Conservation (phyloP, 2,113 vertebrate genomes). For the Panthera tigris region DNA sequence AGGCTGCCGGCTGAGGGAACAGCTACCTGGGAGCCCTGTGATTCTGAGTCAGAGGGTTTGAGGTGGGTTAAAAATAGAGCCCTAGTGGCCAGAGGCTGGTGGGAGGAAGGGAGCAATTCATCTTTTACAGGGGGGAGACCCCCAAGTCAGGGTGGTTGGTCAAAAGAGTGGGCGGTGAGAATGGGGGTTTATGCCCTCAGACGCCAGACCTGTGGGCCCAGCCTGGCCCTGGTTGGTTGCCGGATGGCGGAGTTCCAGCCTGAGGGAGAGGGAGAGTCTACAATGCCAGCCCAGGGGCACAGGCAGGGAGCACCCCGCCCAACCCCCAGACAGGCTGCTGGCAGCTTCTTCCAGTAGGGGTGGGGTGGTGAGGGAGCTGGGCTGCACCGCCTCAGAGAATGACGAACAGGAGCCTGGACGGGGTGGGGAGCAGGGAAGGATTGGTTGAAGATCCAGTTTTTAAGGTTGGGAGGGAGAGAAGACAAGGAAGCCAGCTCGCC, state of each 20-base stretch:
- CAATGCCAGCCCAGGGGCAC: neutral
- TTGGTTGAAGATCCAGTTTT: neutral
- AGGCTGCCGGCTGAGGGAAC: neutral
- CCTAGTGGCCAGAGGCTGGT: conserved; percentile 43
- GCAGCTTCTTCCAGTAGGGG: neutral
- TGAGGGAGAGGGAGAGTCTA: too few relatives aligned
- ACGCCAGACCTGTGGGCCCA: neutral
- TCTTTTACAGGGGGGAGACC: conserved; percentile 2
- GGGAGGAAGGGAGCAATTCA: conserved; percentile 4
- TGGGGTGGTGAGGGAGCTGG: neutral
- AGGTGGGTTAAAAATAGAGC: conserved; percentile 79
- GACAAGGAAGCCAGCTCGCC: neutral
- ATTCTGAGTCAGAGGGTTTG: conserved; percentile 77
- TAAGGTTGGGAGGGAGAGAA: neutral
- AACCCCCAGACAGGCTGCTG: neutral
- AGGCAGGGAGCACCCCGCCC: neutral
- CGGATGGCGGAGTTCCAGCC: neutral
- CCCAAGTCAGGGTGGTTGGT: neutral
- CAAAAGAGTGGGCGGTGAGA: neutral
- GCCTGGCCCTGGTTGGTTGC: neutral
- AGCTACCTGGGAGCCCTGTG: conserved; percentile 75
- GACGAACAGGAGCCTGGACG: neutral
- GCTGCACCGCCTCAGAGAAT: neutral
- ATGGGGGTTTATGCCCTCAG: neutral
- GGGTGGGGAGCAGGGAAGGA: neutral